Conservation (phyloP, 2,888 invertebrate genomes). For the Pilophorus perplexus region DNA sequence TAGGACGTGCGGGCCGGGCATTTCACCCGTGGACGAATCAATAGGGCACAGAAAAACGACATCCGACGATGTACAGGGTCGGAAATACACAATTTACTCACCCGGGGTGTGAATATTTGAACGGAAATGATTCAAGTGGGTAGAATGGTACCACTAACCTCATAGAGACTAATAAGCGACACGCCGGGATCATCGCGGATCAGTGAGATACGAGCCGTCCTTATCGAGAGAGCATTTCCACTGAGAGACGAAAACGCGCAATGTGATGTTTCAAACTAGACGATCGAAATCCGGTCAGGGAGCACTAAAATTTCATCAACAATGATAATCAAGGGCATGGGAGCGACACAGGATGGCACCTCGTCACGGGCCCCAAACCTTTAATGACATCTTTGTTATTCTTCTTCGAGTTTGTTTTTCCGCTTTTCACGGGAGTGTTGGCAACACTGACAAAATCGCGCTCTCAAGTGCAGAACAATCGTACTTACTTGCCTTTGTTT, state of each 20-base stretch:
- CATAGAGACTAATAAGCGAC: neutral
- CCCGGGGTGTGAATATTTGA: too few relatives aligned
- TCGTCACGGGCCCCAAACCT: neutral
- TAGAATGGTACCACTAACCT: constrained; percentile 21
- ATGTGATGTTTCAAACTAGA: too few relatives aligned
- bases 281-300: neutral
- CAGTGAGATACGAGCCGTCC: too few relatives aligned
- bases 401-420: constrained; percentile 22
- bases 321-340: neutral
- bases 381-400: constrained; percentile 12
- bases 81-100: too few relatives aligned
- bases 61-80: too few relatives aligned
- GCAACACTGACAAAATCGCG: neutral
- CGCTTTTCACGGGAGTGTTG: neutral
- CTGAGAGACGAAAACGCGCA: too few relatives aligned
- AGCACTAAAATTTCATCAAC: constrained; percentile 3
- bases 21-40: too few relatives aligned
- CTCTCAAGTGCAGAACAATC: too few relatives aligned
- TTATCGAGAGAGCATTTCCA: too few relatives aligned
- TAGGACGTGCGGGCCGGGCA: neutral
- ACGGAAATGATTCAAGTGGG: too few relatives aligned
- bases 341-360: neutral
- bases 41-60: too few relatives aligned
- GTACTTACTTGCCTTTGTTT: too few relatives aligned
- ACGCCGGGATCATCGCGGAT: constrained; percentile 23